Percentiles rank a stretch among this genome's conserved stretches.
Evolutionary conservation across 2,113 vertebrate genomes (phyloP).

Genomic region (Solea senegalensis): DNA sequence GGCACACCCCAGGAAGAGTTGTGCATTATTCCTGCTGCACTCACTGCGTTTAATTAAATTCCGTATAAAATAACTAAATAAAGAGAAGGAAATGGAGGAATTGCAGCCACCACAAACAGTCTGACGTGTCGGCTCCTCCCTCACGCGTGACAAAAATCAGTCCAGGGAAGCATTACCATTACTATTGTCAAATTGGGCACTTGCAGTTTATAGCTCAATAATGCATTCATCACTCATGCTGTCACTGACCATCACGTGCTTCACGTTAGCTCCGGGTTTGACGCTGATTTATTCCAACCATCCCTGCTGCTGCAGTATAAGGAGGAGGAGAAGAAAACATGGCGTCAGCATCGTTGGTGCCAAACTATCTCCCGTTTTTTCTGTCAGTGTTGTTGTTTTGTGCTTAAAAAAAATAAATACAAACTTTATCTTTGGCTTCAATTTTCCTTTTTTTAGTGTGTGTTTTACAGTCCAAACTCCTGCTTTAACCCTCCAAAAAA

Average conservation of each 20-base stretch:
- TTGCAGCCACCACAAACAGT: not conserved
- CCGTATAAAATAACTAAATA: not conserved
- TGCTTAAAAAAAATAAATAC: constrained; percentile 4
- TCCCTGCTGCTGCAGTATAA: constrained; percentile 7
- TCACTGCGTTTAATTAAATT: too few relatives aligned
- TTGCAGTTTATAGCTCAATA: constrained; percentile 76
- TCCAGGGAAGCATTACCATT: constrained; percentile 58
- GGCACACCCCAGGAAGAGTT: too few relatives aligned
- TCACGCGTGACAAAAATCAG: constrained; percentile 57
- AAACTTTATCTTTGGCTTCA: constrained; percentile 22
- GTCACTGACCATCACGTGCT: constrained; percentile 68
- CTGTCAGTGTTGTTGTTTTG: constrained; percentile 16
- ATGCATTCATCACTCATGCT: constrained; percentile 75
- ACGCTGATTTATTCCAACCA: constrained; percentile 72
- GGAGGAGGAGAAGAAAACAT: constrained; percentile 24
- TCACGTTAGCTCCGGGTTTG: constrained; percentile 55
- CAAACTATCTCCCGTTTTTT: constrained; percentile 20
- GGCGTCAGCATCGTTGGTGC: constrained; percentile 58
- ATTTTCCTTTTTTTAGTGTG: constrained; percentile 6
- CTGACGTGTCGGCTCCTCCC: constrained; percentile 52
- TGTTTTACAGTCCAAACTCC: constrained; percentile 3
- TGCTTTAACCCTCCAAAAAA: constrained; percentile 37
- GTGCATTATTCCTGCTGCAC: too few relatives aligned
- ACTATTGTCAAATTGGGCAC: constrained; percentile 61
- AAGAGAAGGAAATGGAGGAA: not conserved